Base-by-base conservation (phyloP, 2,113 vertebrate genomes). In the Caretta caretta region DNA sequence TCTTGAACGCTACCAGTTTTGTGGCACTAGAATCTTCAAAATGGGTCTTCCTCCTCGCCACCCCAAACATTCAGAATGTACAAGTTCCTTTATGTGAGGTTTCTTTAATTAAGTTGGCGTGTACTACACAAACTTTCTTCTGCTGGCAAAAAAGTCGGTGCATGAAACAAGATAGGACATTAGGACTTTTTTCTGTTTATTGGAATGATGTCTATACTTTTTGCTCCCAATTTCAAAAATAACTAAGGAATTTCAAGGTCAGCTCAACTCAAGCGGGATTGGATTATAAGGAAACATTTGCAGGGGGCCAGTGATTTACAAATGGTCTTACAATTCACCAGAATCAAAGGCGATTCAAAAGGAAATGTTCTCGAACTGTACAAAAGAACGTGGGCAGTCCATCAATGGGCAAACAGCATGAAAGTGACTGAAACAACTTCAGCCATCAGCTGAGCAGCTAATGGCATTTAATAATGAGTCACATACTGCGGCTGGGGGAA, bases 361-460 rank as follows among this genome's bases (percentile, higher is more conserved):
- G 84, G 84, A 75, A 27, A 25, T 25, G 50, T 42, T 83, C 95
- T 90, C 85, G 13, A 1, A 57, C 46, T 38, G 2, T 53, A 46
- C 80, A 54, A 75, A 88, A 88, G 80, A 76, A 76, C 7, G 2
- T 2, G 82, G 50, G 86, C 88, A 14, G 8, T 51, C 80, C 92
- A 91, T 93, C 75, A 81, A 13, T 17, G 90, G 53, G 85, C 85
- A 92, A 90, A 88, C 72, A 92, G 92, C 42, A 13, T 7, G 42
- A 57, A 82, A 85, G 87, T 48, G 46, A 87, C 84, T 82, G 54
- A 88, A 95, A 92, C 85, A 94, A 48, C 53, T 51, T 69, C 7
- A 6, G 54, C 72, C 69, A 75, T 80, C 6, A 12, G 29, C 84
- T 80, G 80, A 89, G 85, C 83, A 93, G 38, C 48, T 11, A 17